Conservation (phyloP, 2,888 invertebrate species). For the Enchytraeus crypticus region DNA sequence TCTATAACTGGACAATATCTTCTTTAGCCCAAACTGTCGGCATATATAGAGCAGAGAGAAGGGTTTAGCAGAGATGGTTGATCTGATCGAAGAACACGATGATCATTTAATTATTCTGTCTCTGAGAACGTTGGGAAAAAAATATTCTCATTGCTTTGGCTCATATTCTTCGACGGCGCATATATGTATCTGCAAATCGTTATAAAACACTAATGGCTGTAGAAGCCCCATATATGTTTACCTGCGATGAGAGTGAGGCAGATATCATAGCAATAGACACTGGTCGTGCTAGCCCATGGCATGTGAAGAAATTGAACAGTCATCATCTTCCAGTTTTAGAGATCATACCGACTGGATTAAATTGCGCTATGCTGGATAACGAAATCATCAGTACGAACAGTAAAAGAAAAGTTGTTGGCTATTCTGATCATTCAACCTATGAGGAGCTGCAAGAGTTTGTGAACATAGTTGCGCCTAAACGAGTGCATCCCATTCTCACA, state of each 20-base stretch:
- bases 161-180: slow-evolving; percentile 34
- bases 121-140: slow-evolving; percentile 38
- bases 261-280: slow-evolving; percentile 26
- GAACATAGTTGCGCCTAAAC: slow-evolving; percentile 36
- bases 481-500: slow-evolving; percentile 40
- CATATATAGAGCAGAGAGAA: slow-evolving; percentile 42
- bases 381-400: slow-evolving; percentile 31
- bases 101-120: slow-evolving; percentile 21
- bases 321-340: slow-evolving; percentile 33
- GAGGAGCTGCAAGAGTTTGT: slow-evolving; percentile 45
- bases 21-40: slow-evolving; percentile 39
- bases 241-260: not conserved
- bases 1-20: slow-evolving; percentile 50
- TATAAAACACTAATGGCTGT: slow-evolving; percentile 34
- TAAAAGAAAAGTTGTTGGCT: slow-evolving; percentile 43
- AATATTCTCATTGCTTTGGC: slow-evolving; percentile 43
- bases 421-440: slow-evolving; percentile 49
- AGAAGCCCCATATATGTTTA: not conserved
- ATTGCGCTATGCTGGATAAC: slow-evolving; percentile 23
- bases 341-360: slow-evolving; percentile 44
- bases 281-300: slow-evolving; percentile 29
- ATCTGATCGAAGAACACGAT: slow-evolving; percentile 37
- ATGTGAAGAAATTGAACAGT: slow-evolving; percentile 27
- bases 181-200: slow-evolving; percentile 35
- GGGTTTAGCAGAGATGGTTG: slow-evolving; percentile 34